Base-by-base conservation (phyloP, 2,113 vertebrate species). In the Salminus brasiliensis region DNA sequence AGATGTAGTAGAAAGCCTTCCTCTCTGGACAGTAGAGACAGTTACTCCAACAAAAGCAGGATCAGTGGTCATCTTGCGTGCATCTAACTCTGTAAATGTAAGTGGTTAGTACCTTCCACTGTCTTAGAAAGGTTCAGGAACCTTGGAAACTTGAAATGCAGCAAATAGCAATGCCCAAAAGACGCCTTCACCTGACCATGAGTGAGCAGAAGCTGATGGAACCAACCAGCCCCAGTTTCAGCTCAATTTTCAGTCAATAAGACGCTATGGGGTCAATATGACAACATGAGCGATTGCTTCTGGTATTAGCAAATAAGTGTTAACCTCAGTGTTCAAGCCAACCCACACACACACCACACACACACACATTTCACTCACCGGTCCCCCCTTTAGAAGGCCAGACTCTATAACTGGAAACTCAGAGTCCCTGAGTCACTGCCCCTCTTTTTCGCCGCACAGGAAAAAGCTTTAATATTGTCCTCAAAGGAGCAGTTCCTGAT, bases 331-430 rank as follows among this genome's bases (percentile, higher is more conserved):
- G 36, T 21, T 39, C 34, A 10, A 23, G 52, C 23, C 21, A 55
- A 76, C 47, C 39, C 43, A 60, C 76, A 70, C 65, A 60, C 36
- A 70, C 49, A 60, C 66, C 76, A 70, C 76, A 78, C 29, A 68
- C 63, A 68, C 47, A 36, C 45, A 68, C 63, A 57, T n/a, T n/a
- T n/a, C 45, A 68, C 43, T 47, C 29, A 74, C 47, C 66, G 57
- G 79, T 79, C 59, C 57, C 45, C 43, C 43, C 29, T n/a, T n/a
- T 15, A 55, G 34, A 62, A 39, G 18, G 41, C 43, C 27, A 53
- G 18, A 59, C 34, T 34, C 23, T 43, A 60, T 32, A 29, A 69
- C 12, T 25, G 34, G 68, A 78, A 62, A 32, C 41, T 70, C 47
- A n/a, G 13, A 49, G 15, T 21, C 29, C 7, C 12, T 60, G 16